Conservation (phyloP, 2,888 invertebrate species). For the Frankliniella intonsa region DNA sequence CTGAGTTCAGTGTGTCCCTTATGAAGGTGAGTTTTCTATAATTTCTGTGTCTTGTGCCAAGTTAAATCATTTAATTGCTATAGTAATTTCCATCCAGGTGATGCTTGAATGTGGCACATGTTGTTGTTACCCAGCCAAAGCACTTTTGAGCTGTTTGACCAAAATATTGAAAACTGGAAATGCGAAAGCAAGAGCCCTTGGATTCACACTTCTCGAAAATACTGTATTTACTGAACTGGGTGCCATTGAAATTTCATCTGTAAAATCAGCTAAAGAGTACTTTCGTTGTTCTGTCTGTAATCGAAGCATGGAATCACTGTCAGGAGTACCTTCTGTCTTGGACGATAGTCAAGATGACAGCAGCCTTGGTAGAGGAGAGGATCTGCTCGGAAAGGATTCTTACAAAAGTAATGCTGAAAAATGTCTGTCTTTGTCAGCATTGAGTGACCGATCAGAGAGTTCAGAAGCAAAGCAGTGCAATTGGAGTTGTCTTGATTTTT, state of each 20-base stretch:
- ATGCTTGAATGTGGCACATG: constrained; percentile 58
- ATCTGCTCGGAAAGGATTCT: not conserved
- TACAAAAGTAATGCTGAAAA: not conserved
- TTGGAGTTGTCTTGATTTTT: constrained; percentile 58
- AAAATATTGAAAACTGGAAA: constrained; percentile 47
- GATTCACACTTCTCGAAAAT: constrained; percentile 55
- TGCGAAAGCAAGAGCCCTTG: constrained; percentile 46
- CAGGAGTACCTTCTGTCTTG: not conserved
- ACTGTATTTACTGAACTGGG: constrained; percentile 58
- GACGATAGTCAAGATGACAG: constrained; percentile 36
- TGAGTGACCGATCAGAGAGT: constrained; percentile 17
- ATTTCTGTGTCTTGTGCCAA: not conserved
- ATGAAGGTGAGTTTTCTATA: not conserved
- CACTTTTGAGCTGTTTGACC: constrained; percentile 51
- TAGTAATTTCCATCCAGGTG: constrained; percentile 46
- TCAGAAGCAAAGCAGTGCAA: constrained; percentile 32
- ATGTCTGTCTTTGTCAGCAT: not conserved
- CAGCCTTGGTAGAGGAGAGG: not conserved
- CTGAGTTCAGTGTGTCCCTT: not conserved
- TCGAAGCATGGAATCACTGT: constrained; percentile 29
- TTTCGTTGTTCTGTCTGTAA: constrained; percentile 51
- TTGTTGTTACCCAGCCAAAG: constrained; percentile 58
- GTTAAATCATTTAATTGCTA: not conserved
- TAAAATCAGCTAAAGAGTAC: constrained; percentile 15
- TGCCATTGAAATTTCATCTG: constrained; percentile 42